Conservation (phyloP, 2,888 invertebrate genomes). For the Melieria crassipennis region DNA sequence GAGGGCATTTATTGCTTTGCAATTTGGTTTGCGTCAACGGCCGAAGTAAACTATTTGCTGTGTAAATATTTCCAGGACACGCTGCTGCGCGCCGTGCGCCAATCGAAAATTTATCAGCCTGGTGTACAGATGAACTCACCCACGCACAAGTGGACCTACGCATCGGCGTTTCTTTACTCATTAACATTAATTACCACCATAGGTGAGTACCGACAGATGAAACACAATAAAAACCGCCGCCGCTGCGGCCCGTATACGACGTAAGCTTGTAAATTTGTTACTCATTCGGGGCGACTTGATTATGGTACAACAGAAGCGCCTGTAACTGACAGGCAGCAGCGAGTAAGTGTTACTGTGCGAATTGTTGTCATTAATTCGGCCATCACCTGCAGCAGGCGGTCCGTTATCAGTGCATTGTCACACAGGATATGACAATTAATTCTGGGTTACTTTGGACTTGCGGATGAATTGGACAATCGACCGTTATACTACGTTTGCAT, state of each 20-base stretch:
- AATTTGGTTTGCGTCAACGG: neutral
- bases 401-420: too few relatives aligned
- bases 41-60: neutral
- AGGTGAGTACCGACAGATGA: constrained; percentile 71
- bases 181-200: constrained; percentile 94
- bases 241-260: too few relatives aligned
- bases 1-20: neutral
- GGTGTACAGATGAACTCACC: constrained; percentile 65
- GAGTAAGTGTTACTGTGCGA: too few relatives aligned
- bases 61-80: constrained; percentile 55
- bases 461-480: too few relatives aligned
- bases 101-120: constrained; percentile 65
- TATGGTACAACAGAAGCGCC: too few relatives aligned
- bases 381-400: too few relatives aligned
- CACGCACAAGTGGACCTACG: constrained; percentile 87
- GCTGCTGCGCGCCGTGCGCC: constrained; percentile 64
- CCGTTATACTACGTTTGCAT: too few relatives aligned
- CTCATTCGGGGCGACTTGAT: neutral
- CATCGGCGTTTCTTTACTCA: constrained; percentile 91
- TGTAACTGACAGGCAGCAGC: too few relatives aligned
- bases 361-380: too few relatives aligned
- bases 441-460: too few relatives aligned
- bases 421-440: too few relatives aligned
- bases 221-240: neutral
- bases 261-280: constrained; percentile 10